A percentile compares a stretch with the other conserved stretches of the same genome.
Evolutionary conservation across 2,888 invertebrate species (phyloP).

Genomic region (Pelosia muscerda): DNA sequence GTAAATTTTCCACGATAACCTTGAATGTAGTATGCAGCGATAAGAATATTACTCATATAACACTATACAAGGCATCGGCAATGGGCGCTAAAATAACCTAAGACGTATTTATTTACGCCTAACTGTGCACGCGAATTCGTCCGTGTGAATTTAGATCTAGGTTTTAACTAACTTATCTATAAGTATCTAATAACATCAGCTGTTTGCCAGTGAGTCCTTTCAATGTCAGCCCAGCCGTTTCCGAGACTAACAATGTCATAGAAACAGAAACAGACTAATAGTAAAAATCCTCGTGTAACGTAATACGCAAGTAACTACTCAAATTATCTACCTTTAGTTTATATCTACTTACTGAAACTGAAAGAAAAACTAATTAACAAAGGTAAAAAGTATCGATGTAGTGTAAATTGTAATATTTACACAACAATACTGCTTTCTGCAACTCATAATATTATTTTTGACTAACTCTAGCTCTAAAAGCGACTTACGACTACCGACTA

Average conservation of each 20-base stretch:
- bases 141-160: not conserved
- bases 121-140: too few species aligned
- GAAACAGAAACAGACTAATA: too few species aligned
- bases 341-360: too few species aligned
- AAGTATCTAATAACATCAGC: not conserved
- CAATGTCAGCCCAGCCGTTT: too few species aligned
- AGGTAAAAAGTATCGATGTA: not conserved
- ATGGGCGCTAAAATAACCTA: slow-evolving; percentile 58
- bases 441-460: slow-evolving; percentile 21
- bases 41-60: slow-evolving; percentile 73
- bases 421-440: slow-evolving; percentile 1
- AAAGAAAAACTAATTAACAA: slow-evolving; percentile 16
- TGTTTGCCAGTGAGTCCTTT: not conserved
- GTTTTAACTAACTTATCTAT: too few species aligned
- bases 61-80: slow-evolving; percentile 56
- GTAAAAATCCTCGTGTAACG: too few species aligned
- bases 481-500: slow-evolving; percentile 21
- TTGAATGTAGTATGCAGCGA: slow-evolving; percentile 62
- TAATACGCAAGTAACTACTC: too few species aligned
- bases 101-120: slow-evolving; percentile 22
- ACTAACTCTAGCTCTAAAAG: slow-evolving; percentile 3
- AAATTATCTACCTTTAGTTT: too few species aligned
- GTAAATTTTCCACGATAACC: slow-evolving; percentile 73
- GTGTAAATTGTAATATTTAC: not conserved
- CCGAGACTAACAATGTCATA: too few species aligned